Conservation (phyloP, 1,140 invertebrate species). For the Apis florea region DNA sequence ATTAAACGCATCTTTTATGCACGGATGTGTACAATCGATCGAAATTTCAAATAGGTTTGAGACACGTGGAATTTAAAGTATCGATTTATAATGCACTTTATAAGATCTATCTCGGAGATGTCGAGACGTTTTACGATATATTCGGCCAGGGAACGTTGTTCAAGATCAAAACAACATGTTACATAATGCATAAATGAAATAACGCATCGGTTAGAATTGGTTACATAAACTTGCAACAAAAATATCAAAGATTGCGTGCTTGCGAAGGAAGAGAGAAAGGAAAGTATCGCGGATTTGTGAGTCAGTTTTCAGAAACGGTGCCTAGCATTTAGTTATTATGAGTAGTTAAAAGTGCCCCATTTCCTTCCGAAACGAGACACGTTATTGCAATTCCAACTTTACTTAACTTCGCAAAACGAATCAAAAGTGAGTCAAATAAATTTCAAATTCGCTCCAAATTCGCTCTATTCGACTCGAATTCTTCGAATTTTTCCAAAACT, state of each 20-base stretch:
- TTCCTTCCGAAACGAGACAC: not conserved
- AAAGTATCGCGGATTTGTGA: not conserved
- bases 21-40: not conserved
- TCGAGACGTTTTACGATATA: not conserved
- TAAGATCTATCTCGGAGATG: not conserved
- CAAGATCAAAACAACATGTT: not conserved
- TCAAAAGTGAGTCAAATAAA: not conserved
- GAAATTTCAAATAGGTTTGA: too few relatives aligned
- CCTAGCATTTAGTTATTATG: not conserved
- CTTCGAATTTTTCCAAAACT: not conserved
- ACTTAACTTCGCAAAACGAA: not conserved
- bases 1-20: not conserved
- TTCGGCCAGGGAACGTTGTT: not conserved
- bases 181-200: not conserved
- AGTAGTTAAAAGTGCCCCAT: not conserved
- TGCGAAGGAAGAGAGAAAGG: not conserved
- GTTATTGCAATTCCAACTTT: not conserved
- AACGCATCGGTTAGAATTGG: not conserved
- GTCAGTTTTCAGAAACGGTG: not conserved
- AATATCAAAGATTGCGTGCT: not conserved
- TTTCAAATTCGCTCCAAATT: not conserved
- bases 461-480: not conserved
- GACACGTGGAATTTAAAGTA: not conserved
- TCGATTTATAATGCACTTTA: not conserved
- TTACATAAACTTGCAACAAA: constrained; percentile 22